Evolutionary conservation across 2,888 invertebrate species (phyloP), one percentile per base, ranked within the genome.

Genomic region (Agonum fuliginosum): DNA sequence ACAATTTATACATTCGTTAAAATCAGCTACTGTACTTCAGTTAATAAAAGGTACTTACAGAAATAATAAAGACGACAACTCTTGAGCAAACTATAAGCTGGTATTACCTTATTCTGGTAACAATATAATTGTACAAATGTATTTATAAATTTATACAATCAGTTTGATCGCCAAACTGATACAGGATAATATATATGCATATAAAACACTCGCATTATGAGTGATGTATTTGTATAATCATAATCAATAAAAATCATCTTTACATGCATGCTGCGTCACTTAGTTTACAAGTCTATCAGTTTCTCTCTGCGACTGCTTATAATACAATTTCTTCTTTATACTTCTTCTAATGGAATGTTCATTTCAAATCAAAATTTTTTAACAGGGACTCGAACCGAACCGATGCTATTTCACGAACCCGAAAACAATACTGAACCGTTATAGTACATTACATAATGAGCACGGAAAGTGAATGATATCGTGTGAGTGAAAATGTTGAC

Each of bases 41-140:
- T 41, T 12, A 37, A 43, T 46, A 70, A 67, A 62, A 46, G 70
- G 46, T 46, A 70, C 67, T 67, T 46, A 43, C 8, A 43, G 37
- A 69, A 70, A 70, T 70, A 8, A 70, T 70, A 27, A 27, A 46
- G 17, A 70, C 46, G 46, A 24, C 48, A 70, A 75, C 10, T 75
- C 67, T 75, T 75, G 75, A 75, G 75, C 75, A 75, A 75, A 74
- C 74, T 74, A 75, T 75, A 75, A 75, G 75, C 75, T 75, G 75
- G 48, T 67, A 48, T 75, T 75, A 51, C 51, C 34, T 48, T 27
- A 67, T 37, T 75, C 67, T 75, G 75, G 75, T 75, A 75, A 75
- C 75, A 75, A 75, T 75, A 17, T 43, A 75, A 75, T 75, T 75
- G 75, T 75, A 75, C 75, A 75, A 75, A 67, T 67, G 58, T 62